Conservation (phyloP, 2,888 invertebrate genomes). For the Melanostoma mellinum region DNA sequence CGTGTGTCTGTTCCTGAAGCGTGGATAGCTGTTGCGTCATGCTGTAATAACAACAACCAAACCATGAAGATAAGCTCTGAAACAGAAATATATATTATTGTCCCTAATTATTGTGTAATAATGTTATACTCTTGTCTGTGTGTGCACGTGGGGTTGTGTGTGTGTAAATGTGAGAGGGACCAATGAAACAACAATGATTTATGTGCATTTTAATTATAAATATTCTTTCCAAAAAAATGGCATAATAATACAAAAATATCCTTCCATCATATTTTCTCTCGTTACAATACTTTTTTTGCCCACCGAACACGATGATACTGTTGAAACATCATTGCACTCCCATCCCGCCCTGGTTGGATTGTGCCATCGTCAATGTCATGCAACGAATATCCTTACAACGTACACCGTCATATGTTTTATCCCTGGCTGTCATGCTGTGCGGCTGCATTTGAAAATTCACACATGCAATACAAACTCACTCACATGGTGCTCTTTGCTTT, state of each 20-base stretch:
- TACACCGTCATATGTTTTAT: conserved; percentile 46
- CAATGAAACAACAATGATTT: conserved; percentile 67
- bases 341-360: conserved; percentile 1
- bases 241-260: conserved; percentile 52
- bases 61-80: conserved; percentile 56
- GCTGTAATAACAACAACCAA: conserved; percentile 39
- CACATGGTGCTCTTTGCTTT: background rate
- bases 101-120: conserved; percentile 20
- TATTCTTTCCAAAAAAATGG: conserved; percentile 53
- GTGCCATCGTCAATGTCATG: conserved; percentile 30
- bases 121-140: conserved; percentile 1
- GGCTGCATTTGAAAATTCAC: conserved; percentile 66
- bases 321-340: conserved; percentile 13
- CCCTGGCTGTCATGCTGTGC: conserved; percentile 38
- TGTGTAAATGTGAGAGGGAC: background rate
- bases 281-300: conserved; percentile 36
- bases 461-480: conserved; percentile 35
- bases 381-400: conserved; percentile 34
- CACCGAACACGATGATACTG: conserved; percentile 45
- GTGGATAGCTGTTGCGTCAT: background rate
- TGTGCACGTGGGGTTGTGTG: conserved; percentile 3
- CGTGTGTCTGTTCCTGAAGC: background rate
- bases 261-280: conserved; percentile 58
- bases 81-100: conserved; percentile 59
- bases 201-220: conserved; percentile 73